phyloP scores from a whole-genome alignment of 2,888 invertebrate species.

The Aromia moschata region DNA sequence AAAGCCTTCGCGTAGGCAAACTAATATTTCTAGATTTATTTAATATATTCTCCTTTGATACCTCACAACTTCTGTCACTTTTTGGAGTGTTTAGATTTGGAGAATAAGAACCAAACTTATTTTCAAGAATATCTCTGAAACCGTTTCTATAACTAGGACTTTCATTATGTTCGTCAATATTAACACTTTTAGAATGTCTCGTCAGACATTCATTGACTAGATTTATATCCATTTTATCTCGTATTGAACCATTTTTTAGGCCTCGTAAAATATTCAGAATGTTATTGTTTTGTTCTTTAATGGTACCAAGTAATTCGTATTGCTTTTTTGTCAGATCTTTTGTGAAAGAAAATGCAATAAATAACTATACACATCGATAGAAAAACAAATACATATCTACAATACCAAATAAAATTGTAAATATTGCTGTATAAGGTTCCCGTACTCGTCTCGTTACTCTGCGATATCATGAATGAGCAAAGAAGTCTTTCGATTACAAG shows the following conservation, averaged over 20 bases:
- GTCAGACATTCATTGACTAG: conserved; percentile 29
- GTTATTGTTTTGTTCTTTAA: conserved; percentile 58
- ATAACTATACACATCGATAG: conserved; percentile 56
- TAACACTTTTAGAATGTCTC: conserved; percentile 1
- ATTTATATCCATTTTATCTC: conserved; percentile 28
- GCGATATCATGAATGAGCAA: conserved; percentile 43
- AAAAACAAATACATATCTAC: conserved; percentile 60
- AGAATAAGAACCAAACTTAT: conserved; percentile 16
- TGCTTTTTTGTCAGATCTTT: conserved; percentile 62
- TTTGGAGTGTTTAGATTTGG: neutral
- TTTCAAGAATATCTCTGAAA: conserved; percentile 10
- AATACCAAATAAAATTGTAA: conserved; percentile 62
- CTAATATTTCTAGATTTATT: conserved; percentile 13
- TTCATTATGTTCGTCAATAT: neutral
- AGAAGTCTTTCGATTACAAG: conserved; percentile 64
- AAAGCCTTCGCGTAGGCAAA: neutral
- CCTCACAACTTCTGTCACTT: conserved; percentile 7
- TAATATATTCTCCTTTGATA: conserved; percentile 17
- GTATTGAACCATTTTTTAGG: conserved; percentile 28
- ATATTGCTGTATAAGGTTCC: conserved; percentile 57
- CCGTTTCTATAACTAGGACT: conserved; percentile 1
- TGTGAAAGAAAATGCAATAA: conserved; percentile 57
- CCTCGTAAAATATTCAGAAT: conserved; percentile 44
- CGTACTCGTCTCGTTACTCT: conserved; percentile 43
- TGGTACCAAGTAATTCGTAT: conserved; percentile 60